phyloP scores from a whole-genome alignment of 2,113 vertebrate genomes.

The Caranx melampygus region DNA sequence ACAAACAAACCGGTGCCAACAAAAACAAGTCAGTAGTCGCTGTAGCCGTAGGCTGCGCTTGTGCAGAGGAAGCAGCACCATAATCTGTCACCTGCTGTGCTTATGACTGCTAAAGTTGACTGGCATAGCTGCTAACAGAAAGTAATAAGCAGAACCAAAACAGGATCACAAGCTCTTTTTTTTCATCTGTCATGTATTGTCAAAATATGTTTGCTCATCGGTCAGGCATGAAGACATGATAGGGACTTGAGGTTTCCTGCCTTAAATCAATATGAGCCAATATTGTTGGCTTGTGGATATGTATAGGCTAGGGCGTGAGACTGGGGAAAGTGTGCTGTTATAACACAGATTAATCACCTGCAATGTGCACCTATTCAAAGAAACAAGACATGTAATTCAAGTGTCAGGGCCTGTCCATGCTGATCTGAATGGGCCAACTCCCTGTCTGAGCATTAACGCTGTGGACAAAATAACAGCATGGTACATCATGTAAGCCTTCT shows the following conservation, averaged over 20 bases:
- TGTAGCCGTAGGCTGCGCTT: conserved; percentile 11
- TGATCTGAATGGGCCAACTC: conserved; percentile 56
- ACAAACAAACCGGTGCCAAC: conserved; percentile 29
- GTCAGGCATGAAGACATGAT: conserved; percentile 9
- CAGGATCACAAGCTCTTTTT: not conserved
- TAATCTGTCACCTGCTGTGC: conserved; percentile 3
- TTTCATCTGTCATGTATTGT: not conserved
- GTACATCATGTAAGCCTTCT: conserved; percentile 59
- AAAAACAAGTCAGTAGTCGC: conserved; percentile 14
- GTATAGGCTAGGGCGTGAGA: not conserved
- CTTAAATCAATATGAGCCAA: not conserved
- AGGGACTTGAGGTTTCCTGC: not conserved
- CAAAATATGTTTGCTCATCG: not conserved
- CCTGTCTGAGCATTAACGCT: conserved; percentile 59
- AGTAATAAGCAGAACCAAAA: conserved; percentile 15
- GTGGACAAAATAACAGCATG: conserved; percentile 68
- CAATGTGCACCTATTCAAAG: conserved; percentile 23
- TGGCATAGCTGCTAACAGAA: conserved; percentile 18
- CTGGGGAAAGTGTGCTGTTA: conserved; percentile 9
- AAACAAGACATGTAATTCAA: conserved; percentile 41
- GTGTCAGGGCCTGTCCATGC: conserved; percentile 55
- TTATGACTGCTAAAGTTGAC: not conserved
- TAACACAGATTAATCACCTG: conserved; percentile 41
- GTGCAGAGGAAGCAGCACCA: conserved; percentile 10
- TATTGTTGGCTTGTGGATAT: not conserved